A percentile compares a stretch with the other conserved stretches of the same genome.
phyloP scores from a whole-genome alignment of 2,888 invertebrate genomes.

The Proisotoma minuta region DNA sequence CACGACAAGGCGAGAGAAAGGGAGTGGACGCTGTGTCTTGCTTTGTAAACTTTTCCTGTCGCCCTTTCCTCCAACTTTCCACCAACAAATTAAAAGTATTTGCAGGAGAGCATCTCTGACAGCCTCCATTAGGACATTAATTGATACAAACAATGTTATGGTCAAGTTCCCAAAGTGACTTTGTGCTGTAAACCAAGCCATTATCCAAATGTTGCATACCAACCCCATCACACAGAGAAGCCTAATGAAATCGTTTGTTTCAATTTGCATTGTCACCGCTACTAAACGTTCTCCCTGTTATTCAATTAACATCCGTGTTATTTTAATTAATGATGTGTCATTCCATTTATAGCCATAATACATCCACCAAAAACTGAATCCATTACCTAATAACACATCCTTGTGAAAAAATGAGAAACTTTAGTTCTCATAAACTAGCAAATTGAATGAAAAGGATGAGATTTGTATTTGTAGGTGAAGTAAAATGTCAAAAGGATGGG shows the following conservation, averaged over 20 bases:
- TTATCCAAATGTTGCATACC: slow-evolving; percentile 6
- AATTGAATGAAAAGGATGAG: too few relatives aligned
- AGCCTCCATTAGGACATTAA: slow-evolving; percentile 45
- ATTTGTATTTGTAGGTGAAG: too few relatives aligned
- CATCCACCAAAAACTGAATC: not conserved
- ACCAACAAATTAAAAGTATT: slow-evolving; percentile 16
- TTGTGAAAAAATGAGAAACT: too few relatives aligned
- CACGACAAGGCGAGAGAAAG: slow-evolving; percentile 29
- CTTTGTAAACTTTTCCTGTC: not conserved
- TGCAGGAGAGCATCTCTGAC: slow-evolving; percentile 19
- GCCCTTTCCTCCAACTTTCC: not conserved
- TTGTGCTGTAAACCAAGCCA: not conserved
- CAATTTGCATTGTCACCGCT: slow-evolving; percentile 8
- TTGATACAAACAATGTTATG: slow-evolving; percentile 46
- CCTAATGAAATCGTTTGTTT: slow-evolving; percentile 12
- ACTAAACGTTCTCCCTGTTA: not conserved
- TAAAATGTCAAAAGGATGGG: too few relatives aligned
- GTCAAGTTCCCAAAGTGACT: slow-evolving; percentile 17
- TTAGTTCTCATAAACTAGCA: too few relatives aligned
- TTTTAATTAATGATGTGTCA: slow-evolving; percentile 6
- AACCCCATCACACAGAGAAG: not conserved
- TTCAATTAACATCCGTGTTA: slow-evolving; percentile 2
- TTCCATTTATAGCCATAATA: not conserved
- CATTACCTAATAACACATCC: not conserved
- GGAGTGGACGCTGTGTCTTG: not conserved